phyloP scores from a whole-genome alignment of 2,888 invertebrate genomes.

The Meta bourneti region DNA sequence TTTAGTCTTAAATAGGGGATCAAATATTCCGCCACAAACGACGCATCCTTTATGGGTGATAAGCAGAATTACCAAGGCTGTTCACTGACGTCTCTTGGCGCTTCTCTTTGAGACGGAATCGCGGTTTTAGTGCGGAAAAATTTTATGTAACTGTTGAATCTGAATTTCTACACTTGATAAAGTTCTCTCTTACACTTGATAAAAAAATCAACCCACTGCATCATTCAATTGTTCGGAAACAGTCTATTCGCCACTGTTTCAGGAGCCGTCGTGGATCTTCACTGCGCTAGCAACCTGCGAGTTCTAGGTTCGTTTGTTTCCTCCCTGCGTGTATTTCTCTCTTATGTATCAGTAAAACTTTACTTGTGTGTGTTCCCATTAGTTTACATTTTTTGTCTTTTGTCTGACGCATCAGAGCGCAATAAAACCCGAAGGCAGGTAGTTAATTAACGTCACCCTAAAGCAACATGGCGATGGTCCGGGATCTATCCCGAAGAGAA shows the following conservation, averaged over 20 bases:
- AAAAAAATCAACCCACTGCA: background rate
- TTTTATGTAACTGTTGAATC: background rate
- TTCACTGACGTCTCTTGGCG: no score
- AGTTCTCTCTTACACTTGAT: background rate
- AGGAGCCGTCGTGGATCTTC: background rate
- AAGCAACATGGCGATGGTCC: no score
- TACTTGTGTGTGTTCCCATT: no score
- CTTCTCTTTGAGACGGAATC: background rate
- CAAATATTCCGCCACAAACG: constrained; percentile 25
- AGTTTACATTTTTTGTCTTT: no score
- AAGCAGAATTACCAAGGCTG: background rate
- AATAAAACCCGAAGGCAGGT: no score
- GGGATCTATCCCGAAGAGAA: no score
- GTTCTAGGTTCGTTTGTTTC: no score
- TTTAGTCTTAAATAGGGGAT: constrained; percentile 18
- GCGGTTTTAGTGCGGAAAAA: background rate
- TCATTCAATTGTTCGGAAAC: background rate
- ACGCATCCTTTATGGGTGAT: constrained; percentile 44
- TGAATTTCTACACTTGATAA: background rate
- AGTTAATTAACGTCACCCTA: no score
- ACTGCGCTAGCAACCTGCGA: background rate
- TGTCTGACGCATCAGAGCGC: no score
- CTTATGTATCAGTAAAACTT: no score
- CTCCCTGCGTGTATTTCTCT: no score
- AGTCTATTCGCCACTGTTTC: background rate